Evolutionary conservation across 1,140 invertebrate species (phyloP), one percentile per base, ranked within the genome.

Genomic region (Wasmannia auropunctata): DNA sequence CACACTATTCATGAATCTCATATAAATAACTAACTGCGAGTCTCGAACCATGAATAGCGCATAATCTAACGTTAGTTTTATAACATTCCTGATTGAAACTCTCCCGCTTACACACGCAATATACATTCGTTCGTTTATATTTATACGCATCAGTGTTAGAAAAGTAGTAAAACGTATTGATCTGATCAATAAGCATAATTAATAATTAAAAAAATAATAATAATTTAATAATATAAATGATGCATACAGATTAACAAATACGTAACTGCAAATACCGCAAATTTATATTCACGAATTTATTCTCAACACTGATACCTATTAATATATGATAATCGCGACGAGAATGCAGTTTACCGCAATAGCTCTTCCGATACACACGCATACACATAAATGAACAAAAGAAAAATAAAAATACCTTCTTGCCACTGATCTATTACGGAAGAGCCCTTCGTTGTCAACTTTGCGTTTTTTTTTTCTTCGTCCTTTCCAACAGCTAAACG

Each of bases 31-130:
- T 1, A 31, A 60, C 25, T 60, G 25, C 2, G 14, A 19, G 25
- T 14, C 22, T 28, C 4, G 60, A 34, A 62, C 19, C 6, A 62
- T 0, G 60, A 62, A 62, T 37, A 40, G 10, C n/a, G 62, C 34
- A 22, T 22, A 63, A 1, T 63, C 4, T 22, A 37, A 10, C 62
- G 2, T 40, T 37, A 65, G 5, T n/a, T 65, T 69, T 69, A 81
- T 70, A 85, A 81, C 88, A 86, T 92, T 85, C 91, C 87, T 90
- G 88, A 89, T 92, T 81, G 86, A 77, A 89, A 51, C n/a, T 46
- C 16, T 86, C 85, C 87, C 16, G 88, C 67, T 91, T 83, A 84
- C 87, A 40, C 34, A 80, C 85, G 88, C 85, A 91, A 34, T 86
- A 75, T 25, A 75, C 5, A 72, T 54, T 60, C 28, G 34, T 72